Evolutionary conservation across 2,797 vertebrate genomes (phyloP), one percentile per base, ranked within the genome.

Genomic region (Tauraco hartlaubi): DNA sequence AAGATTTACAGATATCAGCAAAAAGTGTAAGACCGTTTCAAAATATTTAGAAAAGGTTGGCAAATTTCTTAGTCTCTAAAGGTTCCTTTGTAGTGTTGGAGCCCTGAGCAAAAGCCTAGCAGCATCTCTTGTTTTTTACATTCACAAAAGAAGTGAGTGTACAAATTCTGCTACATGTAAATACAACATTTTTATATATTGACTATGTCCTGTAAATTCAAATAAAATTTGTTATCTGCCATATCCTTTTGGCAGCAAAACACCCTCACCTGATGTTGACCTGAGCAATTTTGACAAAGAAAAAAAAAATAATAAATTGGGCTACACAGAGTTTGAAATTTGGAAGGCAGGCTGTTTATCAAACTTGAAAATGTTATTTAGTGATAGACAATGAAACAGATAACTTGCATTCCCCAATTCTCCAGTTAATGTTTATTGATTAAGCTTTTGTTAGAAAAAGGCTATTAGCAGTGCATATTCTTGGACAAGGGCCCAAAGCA

Each of bases 371-470:
- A 44, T 9, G 48, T 72, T 74, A 88, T 92, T 96, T 95, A 91
- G 51, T 43, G 37, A 52, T 67, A 43, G 33, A 78, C 55, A 75
- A 28, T 51, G 84, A 84, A 89, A 63, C 18, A 94, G 91, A 87
- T 72, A 82, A 78, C 37, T 56, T 64, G n/a, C 35, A 62, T 51
- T 81, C 46, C 48, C 41, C 68, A 44, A 25, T 56, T 74, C 23
- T n/a, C 55, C 33, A 35, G 39, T 76, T 96, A 90, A 94, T 88
- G n/a, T 58, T 91, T 91, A 94, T 92, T 86, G 89, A 91, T 96
- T 73, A 68, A 77, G 12, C 28, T 74, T 92, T 85, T 59, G 9
- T 73, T 92, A 78, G 55, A 41, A 79, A 76, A 93, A 91, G 52
- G 22, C 43, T 75, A 77, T 84, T 90, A 95, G 67, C 59, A 84